These are phyloP conservation scores for Chloroceryle inda DNA, from an alignment of 2,797 vertebrate genomes.

Conservation along the genomic window DNA sequence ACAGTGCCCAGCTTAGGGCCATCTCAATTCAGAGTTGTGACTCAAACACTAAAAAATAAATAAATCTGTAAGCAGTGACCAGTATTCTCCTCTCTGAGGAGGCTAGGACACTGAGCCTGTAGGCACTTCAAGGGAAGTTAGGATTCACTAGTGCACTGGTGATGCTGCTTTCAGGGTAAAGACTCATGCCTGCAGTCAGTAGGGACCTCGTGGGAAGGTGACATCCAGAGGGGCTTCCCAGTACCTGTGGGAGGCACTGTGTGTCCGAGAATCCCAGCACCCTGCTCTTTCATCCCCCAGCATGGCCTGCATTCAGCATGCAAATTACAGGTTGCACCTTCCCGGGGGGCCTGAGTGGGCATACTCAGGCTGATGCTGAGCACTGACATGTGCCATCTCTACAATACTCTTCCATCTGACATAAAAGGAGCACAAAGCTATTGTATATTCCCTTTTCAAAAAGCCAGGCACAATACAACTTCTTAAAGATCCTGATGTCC, in stretches of 20 bases:
- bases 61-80: neutral
- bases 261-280: neutral
- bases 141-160: neutral
- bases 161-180: neutral
- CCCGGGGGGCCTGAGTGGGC: neutral
- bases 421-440: neutral
- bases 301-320: neutral
- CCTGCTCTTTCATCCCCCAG: neutral
- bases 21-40: neutral
- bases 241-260: neutral
- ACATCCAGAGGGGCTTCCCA: neutral
- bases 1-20: neutral
- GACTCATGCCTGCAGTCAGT: rapidly evolving
- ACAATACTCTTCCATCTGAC: neutral
- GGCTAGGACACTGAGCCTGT: neutral
- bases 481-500: slow-evolving; percentile 9
- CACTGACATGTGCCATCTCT: neutral
- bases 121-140: neutral
- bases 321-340: neutral
- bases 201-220: neutral
- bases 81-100: neutral
- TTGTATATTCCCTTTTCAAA: neutral
- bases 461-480: neutral
- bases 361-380: neutral
- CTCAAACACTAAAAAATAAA: neutral